Conservation (phyloP, 92 coral and sea anemone species). For the Epizoanthus rinbou region DNA sequence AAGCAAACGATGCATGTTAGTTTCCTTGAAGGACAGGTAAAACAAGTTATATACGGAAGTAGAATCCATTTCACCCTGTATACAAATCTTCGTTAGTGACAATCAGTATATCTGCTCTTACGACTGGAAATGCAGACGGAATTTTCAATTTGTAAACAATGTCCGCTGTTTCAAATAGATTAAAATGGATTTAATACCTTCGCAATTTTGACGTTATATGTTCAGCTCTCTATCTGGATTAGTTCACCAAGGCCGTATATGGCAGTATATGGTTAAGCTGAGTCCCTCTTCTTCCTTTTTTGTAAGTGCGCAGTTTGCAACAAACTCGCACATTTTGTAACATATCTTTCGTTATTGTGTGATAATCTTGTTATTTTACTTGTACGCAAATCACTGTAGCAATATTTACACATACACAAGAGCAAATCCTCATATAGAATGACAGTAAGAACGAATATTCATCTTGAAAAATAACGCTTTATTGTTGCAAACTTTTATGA, state of each 20-base stretch:
- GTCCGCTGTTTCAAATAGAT: constrained; percentile 30
- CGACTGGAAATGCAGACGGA: constrained; percentile 8
- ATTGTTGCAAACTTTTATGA: constrained; percentile 31
- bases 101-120: neutral
- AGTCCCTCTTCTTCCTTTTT: neutral
- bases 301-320: neutral
- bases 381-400: constrained; percentile 27
- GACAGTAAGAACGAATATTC: constrained; percentile 45
- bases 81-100: neutral
- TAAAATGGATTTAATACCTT: constrained; percentile 25
- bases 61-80: neutral
- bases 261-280: neutral
- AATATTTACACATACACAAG: constrained; percentile 38
- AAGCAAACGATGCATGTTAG: neutral
- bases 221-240: neutral
- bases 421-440: constrained; percentile 42
- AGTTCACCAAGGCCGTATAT: neutral
- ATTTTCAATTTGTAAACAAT: constrained; percentile 32
- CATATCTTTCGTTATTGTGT: neutral
- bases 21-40: neutral
- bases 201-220: neutral
- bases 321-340: neutral
- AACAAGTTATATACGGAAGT: neutral
- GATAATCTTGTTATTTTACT: constrained; percentile 6
- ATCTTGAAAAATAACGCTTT: constrained; percentile 39